phyloP scores from a whole-genome alignment of 2,797 vertebrate genomes.

The Sebastes minor region DNA sequence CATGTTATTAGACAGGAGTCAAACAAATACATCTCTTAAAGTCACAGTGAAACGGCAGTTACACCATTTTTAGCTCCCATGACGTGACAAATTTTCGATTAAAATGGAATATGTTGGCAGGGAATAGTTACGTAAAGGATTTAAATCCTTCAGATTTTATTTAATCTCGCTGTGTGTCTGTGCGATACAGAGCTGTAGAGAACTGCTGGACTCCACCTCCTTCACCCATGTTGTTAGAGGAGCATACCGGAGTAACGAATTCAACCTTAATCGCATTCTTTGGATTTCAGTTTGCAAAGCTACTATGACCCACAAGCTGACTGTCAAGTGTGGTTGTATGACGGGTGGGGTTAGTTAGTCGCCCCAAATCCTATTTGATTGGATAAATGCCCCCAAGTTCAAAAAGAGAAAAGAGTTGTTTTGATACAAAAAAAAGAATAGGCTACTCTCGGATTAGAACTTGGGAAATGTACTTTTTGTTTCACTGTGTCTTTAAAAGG shows the following conservation, averaged over 20 bases:
- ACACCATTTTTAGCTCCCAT: not conserved
- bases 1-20: not conserved
- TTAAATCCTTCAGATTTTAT: not conserved
- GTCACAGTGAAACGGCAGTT: not conserved
- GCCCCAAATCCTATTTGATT: not conserved
- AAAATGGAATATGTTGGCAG: not conserved
- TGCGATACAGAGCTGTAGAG: too few species aligned
- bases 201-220: not conserved
- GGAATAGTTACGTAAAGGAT: not conserved
- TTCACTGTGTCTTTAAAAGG: not conserved
- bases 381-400: not conserved
- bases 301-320: not conserved
- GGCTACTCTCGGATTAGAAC: not conserved
- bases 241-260: not conserved
- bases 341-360: not conserved
- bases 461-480: not conserved
- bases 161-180: not conserved
- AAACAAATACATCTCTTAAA: not conserved
- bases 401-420: not conserved
- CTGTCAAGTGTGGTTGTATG: not conserved
- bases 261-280: not conserved
- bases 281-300: not conserved
- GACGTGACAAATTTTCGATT: not conserved
- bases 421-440: not conserved
- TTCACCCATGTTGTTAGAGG: not conserved